Evolutionary conservation across 2,113 vertebrate species (phyloP).

Genomic region (Loxodonta africana): DNA sequence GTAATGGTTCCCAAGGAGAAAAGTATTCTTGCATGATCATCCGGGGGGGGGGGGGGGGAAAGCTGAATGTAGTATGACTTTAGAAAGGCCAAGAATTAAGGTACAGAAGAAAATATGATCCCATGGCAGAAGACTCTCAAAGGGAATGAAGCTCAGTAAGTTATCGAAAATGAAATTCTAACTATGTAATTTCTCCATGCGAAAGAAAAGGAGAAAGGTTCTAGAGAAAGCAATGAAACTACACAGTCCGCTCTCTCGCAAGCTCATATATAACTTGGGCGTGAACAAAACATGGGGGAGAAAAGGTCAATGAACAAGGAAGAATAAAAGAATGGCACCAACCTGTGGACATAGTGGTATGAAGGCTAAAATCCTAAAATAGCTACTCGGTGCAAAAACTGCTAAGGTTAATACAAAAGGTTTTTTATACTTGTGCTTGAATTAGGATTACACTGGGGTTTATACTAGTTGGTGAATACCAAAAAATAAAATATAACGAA

Average conservation of each 20-base stretch:
- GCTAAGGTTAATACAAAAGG: not conserved
- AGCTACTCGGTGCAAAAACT: not conserved
- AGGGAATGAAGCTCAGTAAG: not conserved
- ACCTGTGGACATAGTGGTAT: not conserved
- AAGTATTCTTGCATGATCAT: not conserved
- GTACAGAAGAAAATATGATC: constrained; percentile 13
- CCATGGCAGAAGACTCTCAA: not conserved
- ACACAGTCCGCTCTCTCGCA: not conserved
- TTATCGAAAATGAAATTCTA: not conserved
- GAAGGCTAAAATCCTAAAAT: not conserved
- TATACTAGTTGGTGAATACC: not conserved
- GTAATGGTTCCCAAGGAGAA: not conserved
- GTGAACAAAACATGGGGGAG: not conserved
- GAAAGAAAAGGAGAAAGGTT: not conserved
- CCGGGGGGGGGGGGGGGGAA: not conserved
- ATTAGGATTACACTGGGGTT: constrained; percentile 25
- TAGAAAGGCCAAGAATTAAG: not conserved
- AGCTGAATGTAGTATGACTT: not conserved
- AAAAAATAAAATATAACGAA: not conserved
- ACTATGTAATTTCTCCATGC: not conserved
- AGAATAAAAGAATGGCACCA: not conserved
- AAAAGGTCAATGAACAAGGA: not conserved
- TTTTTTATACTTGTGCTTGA: not conserved
- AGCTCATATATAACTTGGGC: not conserved
- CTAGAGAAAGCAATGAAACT: not conserved